Evolutionary conservation across 2,113 vertebrate species (phyloP).

Genomic region (Polyodon spathula): DNA sequence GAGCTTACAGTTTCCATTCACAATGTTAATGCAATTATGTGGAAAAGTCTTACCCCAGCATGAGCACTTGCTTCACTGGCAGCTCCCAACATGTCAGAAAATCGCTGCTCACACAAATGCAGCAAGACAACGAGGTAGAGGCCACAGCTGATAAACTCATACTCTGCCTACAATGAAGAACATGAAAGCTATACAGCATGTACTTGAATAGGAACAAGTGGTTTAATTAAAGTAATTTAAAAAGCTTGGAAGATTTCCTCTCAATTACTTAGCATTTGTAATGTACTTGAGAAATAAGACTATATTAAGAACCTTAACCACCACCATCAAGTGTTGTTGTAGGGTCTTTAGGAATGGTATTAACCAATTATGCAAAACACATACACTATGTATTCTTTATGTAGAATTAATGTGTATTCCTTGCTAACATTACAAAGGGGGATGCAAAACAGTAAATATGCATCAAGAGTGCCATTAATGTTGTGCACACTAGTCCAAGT

Average conservation of each 20-base stretch:
- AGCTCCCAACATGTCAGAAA: slow-evolving; percentile 88
- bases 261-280: too few species aligned
- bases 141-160: slow-evolving; percentile 94
- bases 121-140: slow-evolving; percentile 93
- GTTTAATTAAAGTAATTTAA: too few species aligned
- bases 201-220: too few species aligned
- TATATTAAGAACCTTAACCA: not conserved
- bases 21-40: not conserved
- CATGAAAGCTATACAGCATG: not conserved
- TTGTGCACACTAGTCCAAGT: too few species aligned
- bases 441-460: too few species aligned
- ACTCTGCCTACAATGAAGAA: slow-evolving; percentile 70
- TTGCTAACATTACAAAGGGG: too few species aligned
- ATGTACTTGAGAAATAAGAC: too few species aligned
- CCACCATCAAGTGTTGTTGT: not conserved
- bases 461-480: too few species aligned
- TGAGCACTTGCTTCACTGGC: slow-evolving; percentile 73
- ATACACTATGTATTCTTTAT: not conserved
- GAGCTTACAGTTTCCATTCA: not conserved
- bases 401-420: too few species aligned
- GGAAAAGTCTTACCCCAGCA: slow-evolving; percentile 70
- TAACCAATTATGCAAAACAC: slow-evolving; percentile 35
- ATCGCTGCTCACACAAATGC: slow-evolving; percentile 91
- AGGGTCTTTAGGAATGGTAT: not conserved
- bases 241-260: too few species aligned